These are phyloP conservation scores for Sorex maritimensis DNA, from an alignment of 2,797 vertebrate genomes.

Conservation along the genomic window DNA sequence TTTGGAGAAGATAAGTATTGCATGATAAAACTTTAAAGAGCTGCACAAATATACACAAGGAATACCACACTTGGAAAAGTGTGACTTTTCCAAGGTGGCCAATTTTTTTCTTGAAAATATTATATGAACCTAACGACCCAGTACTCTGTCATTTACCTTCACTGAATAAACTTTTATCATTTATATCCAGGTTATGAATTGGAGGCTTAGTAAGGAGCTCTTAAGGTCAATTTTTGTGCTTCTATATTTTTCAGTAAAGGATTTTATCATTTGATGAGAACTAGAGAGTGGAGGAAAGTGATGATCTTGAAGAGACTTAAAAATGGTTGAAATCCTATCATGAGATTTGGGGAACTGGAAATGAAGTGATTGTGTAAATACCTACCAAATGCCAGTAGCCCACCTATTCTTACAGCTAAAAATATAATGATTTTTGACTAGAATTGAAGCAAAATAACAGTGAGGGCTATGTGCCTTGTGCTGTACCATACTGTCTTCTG, in stretches of 20 bases:
- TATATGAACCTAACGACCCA: neutral
- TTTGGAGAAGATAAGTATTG: neutral
- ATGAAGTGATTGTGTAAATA: slow-evolving; percentile 1
- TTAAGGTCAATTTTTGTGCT: neutral
- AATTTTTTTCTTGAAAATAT: slow-evolving; percentile 18
- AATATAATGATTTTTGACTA: slow-evolving; percentile 4
- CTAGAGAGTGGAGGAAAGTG: slow-evolving; percentile 19
- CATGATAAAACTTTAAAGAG: slow-evolving; percentile 52
- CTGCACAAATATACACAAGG: neutral
- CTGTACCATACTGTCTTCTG: neutral
- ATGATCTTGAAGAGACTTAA: neutral
- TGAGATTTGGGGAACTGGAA: slow-evolving; percentile 3
- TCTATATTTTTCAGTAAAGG: slow-evolving; percentile 11
- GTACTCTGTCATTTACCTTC: neutral
- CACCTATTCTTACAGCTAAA: neutral
- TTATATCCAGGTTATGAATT: neutral
- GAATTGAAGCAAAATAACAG: neutral
- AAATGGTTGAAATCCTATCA: neutral
- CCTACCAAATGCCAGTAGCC: neutral
- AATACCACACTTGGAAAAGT: slow-evolving; percentile 39
- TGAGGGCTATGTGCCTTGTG: neutral
- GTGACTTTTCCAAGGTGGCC: neutral
- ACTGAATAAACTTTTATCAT: too few relatives aligned
- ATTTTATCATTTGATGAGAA: slow-evolving; percentile 25
- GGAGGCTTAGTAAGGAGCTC: neutral